Percentiles rank a stretch among this genome's conserved stretches.
phyloP scores from a whole-genome alignment of 2,888 invertebrate genomes.

The Prostheceraeus crozeri region DNA sequence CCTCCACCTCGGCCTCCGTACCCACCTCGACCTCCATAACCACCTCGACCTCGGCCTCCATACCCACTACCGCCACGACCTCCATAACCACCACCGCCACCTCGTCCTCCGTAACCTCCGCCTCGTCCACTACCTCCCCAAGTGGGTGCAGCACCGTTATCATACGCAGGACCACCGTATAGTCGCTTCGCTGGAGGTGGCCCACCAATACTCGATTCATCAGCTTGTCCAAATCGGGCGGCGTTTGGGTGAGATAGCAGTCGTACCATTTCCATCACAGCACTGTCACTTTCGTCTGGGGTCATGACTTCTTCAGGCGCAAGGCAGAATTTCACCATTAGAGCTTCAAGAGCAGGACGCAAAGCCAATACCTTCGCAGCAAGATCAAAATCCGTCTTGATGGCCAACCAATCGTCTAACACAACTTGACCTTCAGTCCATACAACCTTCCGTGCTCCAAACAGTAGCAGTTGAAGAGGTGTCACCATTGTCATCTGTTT shows the following conservation, averaged over 20 bases:
- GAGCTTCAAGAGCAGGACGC: constrained; percentile 76
- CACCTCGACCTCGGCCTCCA: too few relatives aligned
- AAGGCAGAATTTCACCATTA: constrained; percentile 67
- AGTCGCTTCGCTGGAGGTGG: not conserved
- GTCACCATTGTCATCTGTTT: constrained; percentile 94
- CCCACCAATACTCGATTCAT: constrained; percentile 41
- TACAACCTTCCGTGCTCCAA: constrained; percentile 80
- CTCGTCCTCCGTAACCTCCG: constrained; percentile 33
- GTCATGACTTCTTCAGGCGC: constrained; percentile 70
- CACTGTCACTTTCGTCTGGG: constrained; percentile 63
- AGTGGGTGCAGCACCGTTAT: not conserved
- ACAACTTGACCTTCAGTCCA: constrained; percentile 64
- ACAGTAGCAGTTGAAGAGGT: constrained; percentile 80
- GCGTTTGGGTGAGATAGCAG: constrained; percentile 70
- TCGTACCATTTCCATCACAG: constrained; percentile 66
- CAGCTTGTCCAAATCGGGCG: constrained; percentile 57
- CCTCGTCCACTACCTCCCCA: not conserved
- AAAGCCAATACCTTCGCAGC: constrained; percentile 77
- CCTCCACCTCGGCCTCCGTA: too few relatives aligned
- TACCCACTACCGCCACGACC: too few relatives aligned
- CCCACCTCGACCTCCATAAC: too few relatives aligned
- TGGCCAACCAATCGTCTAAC: constrained; percentile 83
- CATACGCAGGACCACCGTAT: constrained; percentile 35
- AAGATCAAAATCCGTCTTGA: constrained; percentile 70
- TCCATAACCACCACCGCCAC: constrained; percentile 40